Evolutionary conservation across 2,888 invertebrate genomes (phyloP).

Genomic region (Thyatira batis): DNA sequence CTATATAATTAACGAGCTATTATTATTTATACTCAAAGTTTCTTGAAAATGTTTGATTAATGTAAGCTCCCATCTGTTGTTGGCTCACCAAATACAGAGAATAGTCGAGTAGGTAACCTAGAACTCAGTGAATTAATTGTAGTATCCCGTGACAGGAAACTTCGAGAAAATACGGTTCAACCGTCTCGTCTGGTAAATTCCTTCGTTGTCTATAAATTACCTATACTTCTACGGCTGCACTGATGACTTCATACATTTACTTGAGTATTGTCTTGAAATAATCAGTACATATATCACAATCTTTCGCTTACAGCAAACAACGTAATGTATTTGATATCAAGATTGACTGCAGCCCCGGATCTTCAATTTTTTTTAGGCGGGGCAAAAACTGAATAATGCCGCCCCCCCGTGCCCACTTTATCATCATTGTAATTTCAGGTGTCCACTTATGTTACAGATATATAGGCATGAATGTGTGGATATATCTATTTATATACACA

Average conservation of each 20-base stretch:
- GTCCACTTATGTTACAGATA: too few species aligned
- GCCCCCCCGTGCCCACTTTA: too few species aligned
- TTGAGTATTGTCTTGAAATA: background rate
- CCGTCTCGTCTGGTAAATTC: conserved; percentile 10
- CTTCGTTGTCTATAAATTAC: conserved; percentile 7
- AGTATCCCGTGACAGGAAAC: conserved; percentile 31
- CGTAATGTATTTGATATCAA: background rate
- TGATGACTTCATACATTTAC: background rate
- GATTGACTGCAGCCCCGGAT: background rate
- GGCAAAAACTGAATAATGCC: too few species aligned
- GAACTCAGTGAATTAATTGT: conserved; percentile 29
- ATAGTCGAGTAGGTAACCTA: conserved; percentile 15
- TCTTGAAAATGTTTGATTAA: conserved; percentile 18
- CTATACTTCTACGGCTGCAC: conserved; percentile 1
- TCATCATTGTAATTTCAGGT: too few species aligned
- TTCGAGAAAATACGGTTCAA: conserved; percentile 19
- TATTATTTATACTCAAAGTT: background rate
- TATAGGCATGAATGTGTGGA: too few species aligned
- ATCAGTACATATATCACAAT: background rate
- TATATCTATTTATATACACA: too few species aligned
- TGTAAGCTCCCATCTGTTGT: conserved; percentile 23
- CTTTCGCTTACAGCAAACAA: background rate
- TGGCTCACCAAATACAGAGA: conserved; percentile 18
- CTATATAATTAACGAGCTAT: conserved; percentile 6
- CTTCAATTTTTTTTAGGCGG: too few species aligned